Evolutionary conservation across 2,797 vertebrate genomes (phyloP).

Genomic region (Lerista edwardsae): DNA sequence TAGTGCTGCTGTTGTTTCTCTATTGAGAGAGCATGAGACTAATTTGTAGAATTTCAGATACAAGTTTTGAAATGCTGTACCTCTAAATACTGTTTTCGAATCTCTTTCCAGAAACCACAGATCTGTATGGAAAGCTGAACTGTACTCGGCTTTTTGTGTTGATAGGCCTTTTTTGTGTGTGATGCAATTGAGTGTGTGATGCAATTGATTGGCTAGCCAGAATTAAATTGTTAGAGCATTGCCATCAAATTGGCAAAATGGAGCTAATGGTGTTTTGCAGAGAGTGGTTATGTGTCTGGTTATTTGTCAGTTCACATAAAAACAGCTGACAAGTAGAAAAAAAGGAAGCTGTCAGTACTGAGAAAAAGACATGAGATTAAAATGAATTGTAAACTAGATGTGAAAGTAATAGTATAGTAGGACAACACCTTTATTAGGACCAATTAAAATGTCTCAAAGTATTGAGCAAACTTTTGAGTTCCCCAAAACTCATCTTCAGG

Average conservation of each 20-base stretch:
- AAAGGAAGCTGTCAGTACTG: background rate
- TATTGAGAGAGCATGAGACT: background rate
- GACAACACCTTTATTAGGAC: background rate
- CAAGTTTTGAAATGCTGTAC: slow-evolving; percentile 29
- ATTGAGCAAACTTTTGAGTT: background rate
- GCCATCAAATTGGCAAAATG: background rate
- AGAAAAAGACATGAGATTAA: background rate
- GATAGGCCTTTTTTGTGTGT: background rate
- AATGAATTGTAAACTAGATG: background rate
- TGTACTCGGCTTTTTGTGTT: background rate
- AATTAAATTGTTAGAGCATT: background rate
- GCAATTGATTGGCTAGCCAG: background rate
- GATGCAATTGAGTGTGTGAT: background rate
- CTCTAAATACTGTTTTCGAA: slow-evolving; percentile 42
- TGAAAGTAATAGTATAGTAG: background rate
- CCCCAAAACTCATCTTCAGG: background rate
- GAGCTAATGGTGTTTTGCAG: background rate
- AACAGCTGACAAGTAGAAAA: background rate
- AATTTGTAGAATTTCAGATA: background rate
- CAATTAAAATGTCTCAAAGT: background rate
- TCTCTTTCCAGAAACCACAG: slow-evolving; percentile 30
- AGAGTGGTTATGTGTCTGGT: background rate
- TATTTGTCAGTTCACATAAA: background rate
- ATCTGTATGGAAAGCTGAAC: slow-evolving; percentile 22
- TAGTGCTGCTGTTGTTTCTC: background rate